Conservation (phyloP, 2,888 invertebrate species). For the Tetrapedia diversipes region DNA sequence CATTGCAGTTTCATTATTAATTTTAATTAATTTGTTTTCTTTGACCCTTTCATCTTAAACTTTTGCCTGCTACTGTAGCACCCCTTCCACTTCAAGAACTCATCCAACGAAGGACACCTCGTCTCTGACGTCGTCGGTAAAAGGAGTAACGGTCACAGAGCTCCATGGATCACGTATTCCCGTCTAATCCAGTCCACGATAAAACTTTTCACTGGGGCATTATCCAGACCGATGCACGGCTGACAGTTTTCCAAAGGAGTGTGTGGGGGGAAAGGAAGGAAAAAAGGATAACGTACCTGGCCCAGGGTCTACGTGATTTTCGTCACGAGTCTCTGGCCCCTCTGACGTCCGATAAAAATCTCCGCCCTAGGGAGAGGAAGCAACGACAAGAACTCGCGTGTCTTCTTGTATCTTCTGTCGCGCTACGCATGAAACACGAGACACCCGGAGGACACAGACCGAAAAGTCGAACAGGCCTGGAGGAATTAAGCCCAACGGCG, state of each 20-base stretch:
- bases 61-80: no score
- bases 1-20: no score
- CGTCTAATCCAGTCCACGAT: constrained; percentile 48
- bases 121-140: no score
- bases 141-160: no score
- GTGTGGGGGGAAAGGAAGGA: constrained; percentile 9
- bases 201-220: constrained; percentile 21
- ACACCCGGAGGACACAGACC: constrained; percentile 17
- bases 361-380: background rate
- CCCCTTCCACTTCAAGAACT: no score
- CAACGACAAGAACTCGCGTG: no score
- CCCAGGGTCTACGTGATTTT: constrained; percentile 57
- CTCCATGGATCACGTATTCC: no score
- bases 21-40: no score
- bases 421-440: constrained; percentile 47
- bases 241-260: constrained; percentile 24
- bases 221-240: background rate
- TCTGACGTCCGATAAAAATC: constrained; percentile 39
- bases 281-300: background rate
- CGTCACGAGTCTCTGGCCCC: constrained; percentile 29
- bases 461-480: constrained; percentile 2
- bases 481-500: background rate
- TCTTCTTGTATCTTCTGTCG: background rate
- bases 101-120: no score
- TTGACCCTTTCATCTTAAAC: no score